These are phyloP conservation scores for Bergia sp. DNA, from an alignment of 92 coral and sea anemone species.

Conservation along the genomic window DNA sequence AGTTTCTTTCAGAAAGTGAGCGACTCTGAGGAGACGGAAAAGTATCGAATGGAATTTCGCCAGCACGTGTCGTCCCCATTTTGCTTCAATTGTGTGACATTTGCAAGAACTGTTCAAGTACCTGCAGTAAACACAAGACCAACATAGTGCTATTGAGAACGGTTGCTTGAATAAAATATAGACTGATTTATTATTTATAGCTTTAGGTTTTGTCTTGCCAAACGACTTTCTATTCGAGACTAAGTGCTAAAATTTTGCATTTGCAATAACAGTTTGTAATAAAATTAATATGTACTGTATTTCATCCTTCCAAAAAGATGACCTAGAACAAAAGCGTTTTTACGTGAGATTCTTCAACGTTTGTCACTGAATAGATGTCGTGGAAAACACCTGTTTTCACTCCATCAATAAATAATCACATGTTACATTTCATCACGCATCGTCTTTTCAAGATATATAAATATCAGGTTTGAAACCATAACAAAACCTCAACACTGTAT, in stretches of 20 bases:
- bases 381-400: conserved; percentile 5
- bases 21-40: conserved; percentile 14
- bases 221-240: not conserved
- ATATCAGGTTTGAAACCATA: conserved; percentile 2
- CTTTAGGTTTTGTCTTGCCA: not conserved
- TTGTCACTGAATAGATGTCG: not conserved
- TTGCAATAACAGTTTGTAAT: not conserved
- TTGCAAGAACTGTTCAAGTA: conserved; percentile 5
- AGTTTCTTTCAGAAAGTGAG: not conserved
- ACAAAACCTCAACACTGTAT: not conserved
- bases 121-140: not conserved
- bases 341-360: not conserved
- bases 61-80: not conserved
- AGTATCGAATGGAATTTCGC: conserved; percentile 13
- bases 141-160: conserved; percentile 28
- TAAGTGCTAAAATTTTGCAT: not conserved
- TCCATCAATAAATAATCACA: not conserved
- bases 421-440: conserved; percentile 13
- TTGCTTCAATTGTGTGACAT: not conserved
- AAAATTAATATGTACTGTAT: not conserved
- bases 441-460: conserved; percentile 4
- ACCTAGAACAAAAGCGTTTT: not conserved
- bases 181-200: conserved; percentile 23
- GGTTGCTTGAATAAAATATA: conserved; percentile 8
- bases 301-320: not conserved